Conservation (phyloP, 2,113 vertebrate species). For the Mormoops blainvillei region DNA sequence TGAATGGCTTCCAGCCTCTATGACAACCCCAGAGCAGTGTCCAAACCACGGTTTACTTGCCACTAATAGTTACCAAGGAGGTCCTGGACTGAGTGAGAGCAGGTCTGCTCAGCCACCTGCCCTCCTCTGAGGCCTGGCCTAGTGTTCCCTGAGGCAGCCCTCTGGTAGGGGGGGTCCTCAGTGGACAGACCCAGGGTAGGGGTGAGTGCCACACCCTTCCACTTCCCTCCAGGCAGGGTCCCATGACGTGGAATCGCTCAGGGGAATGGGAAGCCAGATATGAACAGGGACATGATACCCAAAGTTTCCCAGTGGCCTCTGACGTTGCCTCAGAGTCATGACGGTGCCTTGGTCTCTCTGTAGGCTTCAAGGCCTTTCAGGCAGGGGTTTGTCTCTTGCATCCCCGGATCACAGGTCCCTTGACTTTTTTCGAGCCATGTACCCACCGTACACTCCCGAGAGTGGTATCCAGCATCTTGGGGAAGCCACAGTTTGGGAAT, state of each 20-base stretch:
- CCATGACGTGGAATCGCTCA: not conserved
- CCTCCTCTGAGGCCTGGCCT: not conserved
- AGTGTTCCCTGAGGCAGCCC: not conserved
- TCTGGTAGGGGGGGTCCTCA: not conserved
- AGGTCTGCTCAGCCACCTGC: not conserved
- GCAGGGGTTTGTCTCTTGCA: not conserved
- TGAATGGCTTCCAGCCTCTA: not conserved
- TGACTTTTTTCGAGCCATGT: not conserved
- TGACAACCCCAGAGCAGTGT: not conserved
- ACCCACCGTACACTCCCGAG: too few relatives aligned
- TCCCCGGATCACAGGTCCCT: not conserved
- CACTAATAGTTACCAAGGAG: not conserved
- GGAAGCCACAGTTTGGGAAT: not conserved
- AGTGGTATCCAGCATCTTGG: rapidly evolving
- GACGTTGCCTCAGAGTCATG: not conserved
- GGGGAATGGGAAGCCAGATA: not conserved
- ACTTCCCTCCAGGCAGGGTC: too few relatives aligned
- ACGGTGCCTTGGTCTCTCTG: not conserved
- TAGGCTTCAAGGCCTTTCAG: not conserved
- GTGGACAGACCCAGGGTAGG: not conserved
- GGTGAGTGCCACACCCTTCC: not conserved
- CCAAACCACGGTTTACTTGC: not conserved
- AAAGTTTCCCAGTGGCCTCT: not conserved
- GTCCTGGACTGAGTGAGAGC: not conserved
- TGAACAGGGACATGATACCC: not conserved